Base-by-base conservation (phyloP, 23 tunicate genomes). In the Aplidium turbinatum region DNA sequence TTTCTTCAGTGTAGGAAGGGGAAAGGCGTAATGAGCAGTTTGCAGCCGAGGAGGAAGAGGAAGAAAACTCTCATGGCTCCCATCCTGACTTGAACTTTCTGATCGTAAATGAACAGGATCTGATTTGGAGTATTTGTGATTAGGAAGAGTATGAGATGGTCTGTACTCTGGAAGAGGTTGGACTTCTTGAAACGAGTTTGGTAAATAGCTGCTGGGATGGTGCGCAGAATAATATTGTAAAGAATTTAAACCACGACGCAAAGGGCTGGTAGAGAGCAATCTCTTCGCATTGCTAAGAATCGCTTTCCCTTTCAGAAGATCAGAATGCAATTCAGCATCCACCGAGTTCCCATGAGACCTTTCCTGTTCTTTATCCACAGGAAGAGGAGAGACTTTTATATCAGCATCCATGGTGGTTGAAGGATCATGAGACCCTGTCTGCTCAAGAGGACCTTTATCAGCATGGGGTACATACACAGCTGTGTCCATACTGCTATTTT, bases 261-360 rank as follows among this genome's bases (percentile, higher is more conserved):
- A 29, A 3, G 76, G 76, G 29, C 76, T 70, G 76, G 35, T 26
- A 20, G 58, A 70, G 7, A 70, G 58, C 4, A 70, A 58, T 9
- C 76, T 45, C 36, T 47, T 70, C 3, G 76, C 76, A 47, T 70
- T 70, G 35, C 16, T 47, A 7, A 70, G 58, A 2, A 70, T 22
- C 23, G 24, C 26, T 25, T 21, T 47, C 20, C 76, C 38, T 70
- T 47, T 70, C 22, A 29, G 4, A 31, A 47, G 16, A 5, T 24
- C 35, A 27, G 76, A 47, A 3, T 47, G 26, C 16, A 47, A 24
- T 47, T 70, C 47, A 5, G 35, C 42, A 27, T 42, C 50, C 11
- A 16, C n/a, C n/a, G n/a, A n/a, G n/a, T n/a, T n/a, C n/a, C n/a
- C n/a, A n/a, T n/a, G n/a, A n/a, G n/a, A n/a, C n/a, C n/a, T n/a